These are phyloP conservation scores for Microchirus variegatus DNA, from an alignment of 2,797 vertebrate species.

Conservation along the genomic window DNA sequence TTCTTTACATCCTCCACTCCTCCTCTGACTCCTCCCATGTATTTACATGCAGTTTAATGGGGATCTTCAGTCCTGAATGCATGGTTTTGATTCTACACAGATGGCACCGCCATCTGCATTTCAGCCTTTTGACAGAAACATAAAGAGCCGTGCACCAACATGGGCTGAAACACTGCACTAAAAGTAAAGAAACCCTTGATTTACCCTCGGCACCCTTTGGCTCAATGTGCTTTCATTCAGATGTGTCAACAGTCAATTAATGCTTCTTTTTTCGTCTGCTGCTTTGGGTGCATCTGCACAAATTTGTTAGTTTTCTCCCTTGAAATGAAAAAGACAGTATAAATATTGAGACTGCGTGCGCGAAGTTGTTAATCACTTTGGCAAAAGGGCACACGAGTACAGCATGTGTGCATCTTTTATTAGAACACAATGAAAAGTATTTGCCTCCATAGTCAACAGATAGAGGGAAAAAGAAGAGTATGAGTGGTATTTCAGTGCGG, in stretches of 20 bases:
- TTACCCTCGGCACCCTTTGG: conserved; percentile 73
- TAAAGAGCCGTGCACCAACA: conserved; percentile 73
- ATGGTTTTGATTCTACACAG: conserved; percentile 83
- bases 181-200: conserved; percentile 79
- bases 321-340: conserved; percentile 68
- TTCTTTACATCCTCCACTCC: conserved; percentile 76
- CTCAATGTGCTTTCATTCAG: conserved; percentile 74
- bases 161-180: conserved; percentile 62
- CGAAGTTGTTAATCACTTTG: conserved; percentile 72
- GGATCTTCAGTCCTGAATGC: conserved; percentile 83
- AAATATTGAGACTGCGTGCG: conserved; percentile 72
- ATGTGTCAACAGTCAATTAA: conserved; percentile 83
- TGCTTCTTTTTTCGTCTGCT: conserved; percentile 70
- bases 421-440: conserved; percentile 22
- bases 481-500: neutral
- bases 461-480: neutral
- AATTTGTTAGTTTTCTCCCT: conserved; percentile 69
- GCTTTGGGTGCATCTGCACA: conserved; percentile 68
- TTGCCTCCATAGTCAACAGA: conserved; percentile 19
- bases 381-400: conserved; percentile 39
- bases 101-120: conserved; percentile 83
- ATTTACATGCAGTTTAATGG: conserved; percentile 77
- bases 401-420: conserved; percentile 20
- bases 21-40: conserved; percentile 73
- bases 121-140: conserved; percentile 79